Percentiles rank a stretch among this genome's conserved stretches.
phyloP scores from a whole-genome alignment of 2,888 invertebrate species.

The Xanthorhoe designata region DNA sequence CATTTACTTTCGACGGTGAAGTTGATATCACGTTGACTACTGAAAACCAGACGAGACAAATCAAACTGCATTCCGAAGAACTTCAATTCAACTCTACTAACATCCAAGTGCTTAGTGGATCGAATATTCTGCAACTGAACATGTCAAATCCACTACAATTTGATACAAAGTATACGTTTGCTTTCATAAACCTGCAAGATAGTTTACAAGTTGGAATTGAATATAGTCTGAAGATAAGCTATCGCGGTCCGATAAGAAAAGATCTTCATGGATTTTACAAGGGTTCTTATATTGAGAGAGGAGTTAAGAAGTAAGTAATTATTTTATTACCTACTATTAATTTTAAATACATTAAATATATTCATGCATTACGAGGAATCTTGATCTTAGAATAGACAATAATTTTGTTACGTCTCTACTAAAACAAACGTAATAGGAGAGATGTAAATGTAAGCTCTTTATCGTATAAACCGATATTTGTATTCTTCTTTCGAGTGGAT shows the following conservation, averaged over 20 bases:
- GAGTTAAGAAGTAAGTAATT: conserved; percentile 80
- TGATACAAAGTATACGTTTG: conserved; percentile 74
- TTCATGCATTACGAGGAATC: too few relatives aligned
- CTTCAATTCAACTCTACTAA: conserved; percentile 58
- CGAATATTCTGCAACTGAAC: conserved; percentile 48
- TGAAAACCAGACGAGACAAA: conserved; percentile 56
- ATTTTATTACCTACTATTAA: not conserved
- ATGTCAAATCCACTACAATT: conserved; percentile 61
- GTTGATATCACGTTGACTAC: conserved; percentile 72
- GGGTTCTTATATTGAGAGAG: conserved; percentile 82
- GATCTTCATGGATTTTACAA: conserved; percentile 87
- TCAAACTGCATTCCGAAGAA: conserved; percentile 74
- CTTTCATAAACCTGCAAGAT: conserved; percentile 72
- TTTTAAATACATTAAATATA: too few relatives aligned
- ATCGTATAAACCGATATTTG: too few relatives aligned
- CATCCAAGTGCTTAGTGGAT: conserved; percentile 57
- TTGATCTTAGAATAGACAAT: too few relatives aligned
- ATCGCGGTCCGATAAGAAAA: conserved; percentile 82
- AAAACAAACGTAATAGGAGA: too few relatives aligned
- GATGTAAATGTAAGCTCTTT: too few relatives aligned
- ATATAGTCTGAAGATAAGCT: conserved; percentile 82
- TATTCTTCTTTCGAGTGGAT: too few relatives aligned
- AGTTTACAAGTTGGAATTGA: conserved; percentile 62
- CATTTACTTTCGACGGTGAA: conserved; percentile 79
- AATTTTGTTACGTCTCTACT: too few relatives aligned